Evolutionary conservation across 2,797 vertebrate genomes (phyloP).

Genomic region (Fundulus diaphanus): DNA sequence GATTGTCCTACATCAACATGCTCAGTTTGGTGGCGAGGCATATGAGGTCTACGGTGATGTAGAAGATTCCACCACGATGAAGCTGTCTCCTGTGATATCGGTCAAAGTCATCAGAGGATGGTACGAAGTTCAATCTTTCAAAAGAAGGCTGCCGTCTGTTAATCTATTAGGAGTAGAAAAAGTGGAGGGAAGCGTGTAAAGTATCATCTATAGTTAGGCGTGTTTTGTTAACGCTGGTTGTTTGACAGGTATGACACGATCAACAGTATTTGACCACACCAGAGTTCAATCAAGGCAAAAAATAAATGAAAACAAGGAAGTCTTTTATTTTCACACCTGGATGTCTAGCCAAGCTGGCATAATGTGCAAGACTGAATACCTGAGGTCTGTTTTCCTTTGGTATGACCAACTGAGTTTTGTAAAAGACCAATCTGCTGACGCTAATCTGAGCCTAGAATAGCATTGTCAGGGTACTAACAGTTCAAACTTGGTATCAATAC

Average conservation of each 20-base stretch:
- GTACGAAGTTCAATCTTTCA: slow-evolving; percentile 73
- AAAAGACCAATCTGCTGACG: background rate
- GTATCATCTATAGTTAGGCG: background rate
- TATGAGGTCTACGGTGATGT: slow-evolving; percentile 86
- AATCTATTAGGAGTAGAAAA: background rate
- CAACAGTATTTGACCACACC: background rate
- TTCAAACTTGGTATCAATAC: background rate
- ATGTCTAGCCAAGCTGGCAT: too few species aligned
- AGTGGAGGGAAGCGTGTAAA: background rate
- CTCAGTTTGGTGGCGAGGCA: slow-evolving; percentile 76
- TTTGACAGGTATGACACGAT: background rate
- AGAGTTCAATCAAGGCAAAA: background rate
- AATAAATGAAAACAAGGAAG: background rate
- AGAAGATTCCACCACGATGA: slow-evolving; percentile 86
- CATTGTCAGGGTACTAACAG: background rate
- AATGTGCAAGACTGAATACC: too few species aligned
- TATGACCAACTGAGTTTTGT: background rate
- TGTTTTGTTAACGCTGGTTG: background rate
- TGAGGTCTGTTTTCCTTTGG: background rate
- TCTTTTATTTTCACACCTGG: too few species aligned
- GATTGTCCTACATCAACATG: slow-evolving; percentile 87
- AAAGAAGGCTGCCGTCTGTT: background rate
- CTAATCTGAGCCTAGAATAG: background rate
- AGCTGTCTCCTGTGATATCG: slow-evolving; percentile 86
- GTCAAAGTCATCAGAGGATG: slow-evolving; percentile 92